Conservation (phyloP, 2,888 invertebrate genomes). For the Odontothrips loti region DNA sequence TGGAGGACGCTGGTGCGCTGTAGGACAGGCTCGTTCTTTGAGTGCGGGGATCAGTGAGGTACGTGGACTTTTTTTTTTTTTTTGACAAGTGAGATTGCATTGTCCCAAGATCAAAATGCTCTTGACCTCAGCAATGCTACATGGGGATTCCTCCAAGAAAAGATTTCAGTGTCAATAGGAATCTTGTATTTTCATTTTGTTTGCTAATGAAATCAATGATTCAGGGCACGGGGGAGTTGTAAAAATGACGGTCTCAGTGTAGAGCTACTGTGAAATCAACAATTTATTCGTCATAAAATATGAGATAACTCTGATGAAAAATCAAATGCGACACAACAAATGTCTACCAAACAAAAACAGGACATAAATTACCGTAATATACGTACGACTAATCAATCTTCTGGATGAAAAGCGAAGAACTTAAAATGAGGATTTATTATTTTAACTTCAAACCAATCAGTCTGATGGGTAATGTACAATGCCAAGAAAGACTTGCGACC, state of each 20-base stretch:
- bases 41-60: too few relatives aligned
- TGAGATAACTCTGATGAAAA: constrained; percentile 25
- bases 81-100: too few relatives aligned
- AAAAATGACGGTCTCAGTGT: not conserved
- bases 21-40: too few relatives aligned
- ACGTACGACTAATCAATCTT: not conserved
- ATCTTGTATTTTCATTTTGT: too few relatives aligned
- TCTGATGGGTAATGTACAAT: not conserved
- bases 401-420: not conserved
- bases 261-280: constrained; percentile 12
- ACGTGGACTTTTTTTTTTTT: too few relatives aligned
- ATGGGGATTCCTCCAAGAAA: too few relatives aligned
- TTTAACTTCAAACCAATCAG: not conserved
- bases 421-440: not conserved
- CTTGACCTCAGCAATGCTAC: too few relatives aligned
- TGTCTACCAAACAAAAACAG: not conserved
- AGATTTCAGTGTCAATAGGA: too few relatives aligned
- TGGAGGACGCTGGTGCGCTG: too few relatives aligned
- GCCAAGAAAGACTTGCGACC: not conserved
- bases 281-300: constrained; percentile 21
- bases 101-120: too few relatives aligned
- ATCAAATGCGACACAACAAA: not conserved
- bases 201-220: too few relatives aligned
- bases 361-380: not conserved
- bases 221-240: not conserved